These are phyloP conservation scores for Notothenia coriiceps DNA, from an alignment of 2,113 vertebrate species.

Conservation along the genomic window DNA sequence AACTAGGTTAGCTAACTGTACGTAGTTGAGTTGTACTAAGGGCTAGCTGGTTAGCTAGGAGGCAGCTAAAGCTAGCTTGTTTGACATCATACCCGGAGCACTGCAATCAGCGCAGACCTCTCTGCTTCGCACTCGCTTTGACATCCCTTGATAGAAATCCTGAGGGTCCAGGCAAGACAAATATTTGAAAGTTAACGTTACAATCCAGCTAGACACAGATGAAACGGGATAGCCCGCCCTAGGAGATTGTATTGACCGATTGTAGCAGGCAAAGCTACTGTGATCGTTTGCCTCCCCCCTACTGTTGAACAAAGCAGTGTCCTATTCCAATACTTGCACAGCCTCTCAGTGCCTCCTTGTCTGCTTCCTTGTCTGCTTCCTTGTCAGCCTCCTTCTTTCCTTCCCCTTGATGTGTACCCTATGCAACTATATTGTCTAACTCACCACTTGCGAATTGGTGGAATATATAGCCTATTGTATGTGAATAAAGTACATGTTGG, in stretches of 20 bases:
- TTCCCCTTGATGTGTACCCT: background rate
- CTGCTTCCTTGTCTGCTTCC: slow-evolving; percentile 20
- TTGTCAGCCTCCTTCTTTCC: slow-evolving; percentile 3
- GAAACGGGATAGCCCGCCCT: slow-evolving; percentile 11
- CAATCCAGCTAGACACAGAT: background rate
- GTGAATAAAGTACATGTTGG: background rate
- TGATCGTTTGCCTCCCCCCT: slow-evolving; percentile 60
- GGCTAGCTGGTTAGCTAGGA: slow-evolving; percentile 51
- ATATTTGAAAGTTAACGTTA: background rate
- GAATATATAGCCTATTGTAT: background rate
- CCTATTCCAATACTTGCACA: slow-evolving; percentile 49
- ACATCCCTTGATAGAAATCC: slow-evolving; percentile 83
- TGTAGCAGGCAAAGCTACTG: slow-evolving; percentile 18
- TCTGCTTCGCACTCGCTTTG: slow-evolving; percentile 92
- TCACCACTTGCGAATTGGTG: background rate
- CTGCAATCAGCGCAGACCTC: slow-evolving; percentile 97
- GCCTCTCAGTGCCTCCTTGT: slow-evolving; percentile 26
- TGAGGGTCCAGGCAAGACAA: slow-evolving; percentile 18
- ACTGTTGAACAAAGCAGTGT: slow-evolving; percentile 76
- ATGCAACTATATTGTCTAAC: background rate
- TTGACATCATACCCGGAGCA: slow-evolving; percentile 87
- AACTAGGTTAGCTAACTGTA: slow-evolving; percentile 33
- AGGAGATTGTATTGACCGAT: slow-evolving; percentile 19
- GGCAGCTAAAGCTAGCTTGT: slow-evolving; percentile 63
- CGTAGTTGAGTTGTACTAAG: slow-evolving; percentile 24